These are phyloP conservation scores for Morpho deidamia DNA, from an alignment of 2,888 invertebrate genomes.

Conservation along the genomic window DNA sequence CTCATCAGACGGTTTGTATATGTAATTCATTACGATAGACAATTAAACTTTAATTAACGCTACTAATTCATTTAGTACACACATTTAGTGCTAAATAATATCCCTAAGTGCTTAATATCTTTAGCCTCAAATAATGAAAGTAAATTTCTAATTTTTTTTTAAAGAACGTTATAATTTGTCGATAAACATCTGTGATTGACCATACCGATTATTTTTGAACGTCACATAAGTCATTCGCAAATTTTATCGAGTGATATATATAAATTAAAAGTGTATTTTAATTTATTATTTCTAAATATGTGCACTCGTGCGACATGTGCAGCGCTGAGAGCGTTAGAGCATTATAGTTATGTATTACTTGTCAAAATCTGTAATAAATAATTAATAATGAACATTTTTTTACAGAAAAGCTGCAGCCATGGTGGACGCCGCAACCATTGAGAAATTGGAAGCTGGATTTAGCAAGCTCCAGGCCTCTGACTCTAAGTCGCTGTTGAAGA, in stretches of 20 bases:
- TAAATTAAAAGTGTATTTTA: no score
- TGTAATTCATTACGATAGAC: neutral
- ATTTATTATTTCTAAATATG: slow-evolving; percentile 36
- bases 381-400: slow-evolving; percentile 30
- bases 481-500: slow-evolving; percentile 97
- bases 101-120: no score
- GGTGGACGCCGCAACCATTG: slow-evolving; percentile 94
- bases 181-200: neutral
- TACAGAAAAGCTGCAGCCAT: slow-evolving; percentile 87
- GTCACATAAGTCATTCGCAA: slow-evolving; percentile 9
- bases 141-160: no score
- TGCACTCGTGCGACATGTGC: slow-evolving; percentile 71
- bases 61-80: no score
- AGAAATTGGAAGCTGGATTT: slow-evolving; percentile 94
- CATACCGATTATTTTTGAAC: slow-evolving; percentile 21
- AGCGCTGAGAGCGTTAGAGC: slow-evolving; percentile 69
- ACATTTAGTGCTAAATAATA: no score
- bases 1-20: slow-evolving; percentile 73
- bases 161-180: no score
- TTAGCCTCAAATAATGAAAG: no score
- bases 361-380: neutral
- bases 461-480: slow-evolving; percentile 92
- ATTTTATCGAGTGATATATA: slow-evolving; percentile 12
- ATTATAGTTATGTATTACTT: slow-evolving; percentile 24
- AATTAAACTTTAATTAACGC: no score